Conservation (phyloP, 2,797 vertebrate species). For the Hydrophis major region DNA sequence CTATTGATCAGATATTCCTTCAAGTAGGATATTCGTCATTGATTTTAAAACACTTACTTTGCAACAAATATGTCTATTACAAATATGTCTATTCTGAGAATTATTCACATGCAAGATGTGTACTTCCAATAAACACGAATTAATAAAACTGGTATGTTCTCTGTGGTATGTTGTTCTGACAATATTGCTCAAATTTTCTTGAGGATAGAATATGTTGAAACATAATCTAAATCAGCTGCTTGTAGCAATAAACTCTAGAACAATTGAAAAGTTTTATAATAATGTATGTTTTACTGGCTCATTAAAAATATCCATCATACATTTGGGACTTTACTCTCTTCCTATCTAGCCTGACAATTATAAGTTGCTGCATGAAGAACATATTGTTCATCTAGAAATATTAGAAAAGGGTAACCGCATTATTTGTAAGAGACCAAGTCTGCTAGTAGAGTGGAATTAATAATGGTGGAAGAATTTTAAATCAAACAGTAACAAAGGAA, state of each 20-base stretch:
- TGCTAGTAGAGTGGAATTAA: neutral
- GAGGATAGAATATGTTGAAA: slow-evolving; percentile 1
- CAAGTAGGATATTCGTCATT: neutral
- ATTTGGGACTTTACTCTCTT: slow-evolving; percentile 36
- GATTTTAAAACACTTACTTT: slow-evolving; percentile 26
- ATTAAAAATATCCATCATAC: slow-evolving; percentile 25
- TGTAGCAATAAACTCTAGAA: slow-evolving; percentile 26
- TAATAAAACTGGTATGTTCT: slow-evolving; percentile 3
- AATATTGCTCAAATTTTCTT: slow-evolving; percentile 6
- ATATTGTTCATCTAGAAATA: neutral
- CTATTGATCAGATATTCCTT: slow-evolving; percentile 14
- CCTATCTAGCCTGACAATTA: slow-evolving; percentile 36
- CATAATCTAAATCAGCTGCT: slow-evolving; percentile 26
- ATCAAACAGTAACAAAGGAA: neutral
- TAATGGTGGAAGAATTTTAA: neutral
- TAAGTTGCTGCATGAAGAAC: slow-evolving; percentile 16
- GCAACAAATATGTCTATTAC: neutral
- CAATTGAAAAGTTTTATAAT: neutral
- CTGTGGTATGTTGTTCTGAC: slow-evolving; percentile 16
- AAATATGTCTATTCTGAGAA: neutral
- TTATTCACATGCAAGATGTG: slow-evolving; percentile 16
- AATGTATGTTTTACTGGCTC: slow-evolving; percentile 19
- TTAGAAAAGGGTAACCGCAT: neutral
- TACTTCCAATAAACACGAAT: neutral
- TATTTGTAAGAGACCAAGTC: neutral